phyloP scores from a whole-genome alignment of 2,888 invertebrate species.

The Argynnis bischoffii region DNA sequence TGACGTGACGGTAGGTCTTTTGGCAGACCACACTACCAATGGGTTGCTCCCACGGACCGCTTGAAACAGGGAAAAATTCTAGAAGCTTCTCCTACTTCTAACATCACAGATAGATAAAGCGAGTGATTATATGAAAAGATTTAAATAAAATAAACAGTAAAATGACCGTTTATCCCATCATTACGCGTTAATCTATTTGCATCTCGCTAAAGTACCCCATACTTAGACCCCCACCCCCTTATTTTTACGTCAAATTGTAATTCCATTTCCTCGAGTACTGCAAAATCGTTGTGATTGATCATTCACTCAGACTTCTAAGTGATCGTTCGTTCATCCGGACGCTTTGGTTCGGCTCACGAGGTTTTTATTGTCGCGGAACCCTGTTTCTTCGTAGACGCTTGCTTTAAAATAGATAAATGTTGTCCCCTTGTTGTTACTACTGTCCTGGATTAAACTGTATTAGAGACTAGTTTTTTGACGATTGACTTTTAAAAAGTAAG shows the following conservation, averaged over 20 bases:
- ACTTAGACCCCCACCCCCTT: conserved; percentile 17
- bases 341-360: conserved; percentile 33
- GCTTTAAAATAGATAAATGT: conserved; percentile 24
- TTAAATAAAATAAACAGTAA: too few species aligned
- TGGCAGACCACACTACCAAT: too few species aligned
- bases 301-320: conserved; percentile 40
- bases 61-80: too few species aligned
- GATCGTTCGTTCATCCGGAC: conserved; percentile 39
- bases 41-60: too few species aligned
- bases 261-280: conserved; percentile 39
- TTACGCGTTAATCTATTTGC: conserved; percentile 22
- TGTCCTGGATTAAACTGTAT: too few species aligned
- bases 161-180: conserved; percentile 2
- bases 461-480: too few species aligned
- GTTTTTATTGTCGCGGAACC: conserved; percentile 29
- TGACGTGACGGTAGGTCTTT: too few species aligned
- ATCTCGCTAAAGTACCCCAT: conserved; percentile 19
- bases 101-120: too few species aligned
- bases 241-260: conserved; percentile 41
- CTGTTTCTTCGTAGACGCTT: conserved; percentile 22
- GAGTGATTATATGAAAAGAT: too few species aligned
- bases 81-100: too few species aligned
- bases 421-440: too few species aligned
- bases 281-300: conserved; percentile 42
- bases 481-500: too few species aligned